A percentile compares a stretch with the other conserved stretches of the same genome.
Evolutionary conservation across 2,797 vertebrate species (phyloP).

Genomic region (Anas flavirostris): DNA sequence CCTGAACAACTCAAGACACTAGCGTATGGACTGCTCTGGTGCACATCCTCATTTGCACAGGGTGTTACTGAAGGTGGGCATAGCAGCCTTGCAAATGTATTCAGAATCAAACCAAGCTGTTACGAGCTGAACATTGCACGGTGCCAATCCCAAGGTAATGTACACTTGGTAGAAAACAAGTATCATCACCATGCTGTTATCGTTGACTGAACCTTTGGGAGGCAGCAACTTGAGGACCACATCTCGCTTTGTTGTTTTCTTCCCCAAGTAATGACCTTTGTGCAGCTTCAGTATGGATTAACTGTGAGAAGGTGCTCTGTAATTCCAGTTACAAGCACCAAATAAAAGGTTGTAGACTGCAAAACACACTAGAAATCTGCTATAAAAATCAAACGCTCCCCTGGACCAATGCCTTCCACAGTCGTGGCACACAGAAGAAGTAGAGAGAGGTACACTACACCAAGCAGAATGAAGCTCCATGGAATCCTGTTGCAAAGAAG

Average conservation of each 20-base stretch:
- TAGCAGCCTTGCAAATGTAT: neutral
- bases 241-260: neutral
- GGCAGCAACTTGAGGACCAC: neutral
- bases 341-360: neutral
- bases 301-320: neutral
- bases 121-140: neutral
- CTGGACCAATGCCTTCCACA: neutral
- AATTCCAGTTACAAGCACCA: neutral
- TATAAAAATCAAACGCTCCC: neutral
- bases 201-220: neutral
- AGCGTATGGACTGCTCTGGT: fast-evolving
- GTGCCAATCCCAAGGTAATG: neutral
- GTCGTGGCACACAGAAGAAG: neutral
- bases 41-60: neutral
- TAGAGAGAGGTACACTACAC: neutral
- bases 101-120: neutral
- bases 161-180: neutral
- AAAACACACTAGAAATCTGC: neutral
- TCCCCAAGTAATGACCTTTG: neutral
- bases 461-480: neutral
- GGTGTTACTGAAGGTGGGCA: neutral
- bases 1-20: neutral
- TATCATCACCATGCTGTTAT: neutral
- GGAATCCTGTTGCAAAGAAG: neutral
- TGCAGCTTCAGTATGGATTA: neutral